Evolutionary conservation across 2,797 vertebrate genomes (phyloP).

Genomic region (Champsocephalus esox): DNA sequence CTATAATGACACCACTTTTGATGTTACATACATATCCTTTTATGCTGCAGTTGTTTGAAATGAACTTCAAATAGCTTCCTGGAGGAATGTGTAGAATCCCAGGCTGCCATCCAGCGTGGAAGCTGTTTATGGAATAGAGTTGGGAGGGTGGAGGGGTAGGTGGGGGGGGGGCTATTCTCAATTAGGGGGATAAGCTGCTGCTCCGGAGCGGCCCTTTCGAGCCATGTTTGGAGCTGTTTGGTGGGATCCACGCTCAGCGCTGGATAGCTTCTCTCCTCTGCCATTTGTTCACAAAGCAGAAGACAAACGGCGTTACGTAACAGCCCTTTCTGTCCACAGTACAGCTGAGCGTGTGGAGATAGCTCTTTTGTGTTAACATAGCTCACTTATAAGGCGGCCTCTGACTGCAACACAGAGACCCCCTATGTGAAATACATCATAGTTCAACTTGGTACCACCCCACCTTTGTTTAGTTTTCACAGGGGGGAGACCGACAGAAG

Average conservation of each 20-base stretch:
- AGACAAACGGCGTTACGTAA: constrained; percentile 82
- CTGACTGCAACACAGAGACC: constrained; percentile 59
- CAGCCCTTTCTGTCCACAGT: constrained; percentile 53
- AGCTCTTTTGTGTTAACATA: constrained; percentile 71
- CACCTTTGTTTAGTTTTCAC: constrained; percentile 37
- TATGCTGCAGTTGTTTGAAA: constrained; percentile 85
- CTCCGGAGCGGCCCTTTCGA: constrained; percentile 69
- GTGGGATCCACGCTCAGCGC: constrained; percentile 65
- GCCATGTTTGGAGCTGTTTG: constrained; percentile 87
- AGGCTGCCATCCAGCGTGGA: constrained; percentile 73
- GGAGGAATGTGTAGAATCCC: constrained; percentile 78
- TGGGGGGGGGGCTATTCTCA: constrained; percentile 64
- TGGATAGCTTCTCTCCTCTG: constrained; percentile 75
- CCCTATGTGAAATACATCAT: constrained; percentile 44
- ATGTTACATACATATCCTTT: constrained; percentile 86
- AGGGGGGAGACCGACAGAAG: constrained; percentile 22
- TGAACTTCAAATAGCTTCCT: constrained; percentile 74
- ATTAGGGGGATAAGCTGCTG: constrained; percentile 76
- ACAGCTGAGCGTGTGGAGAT: constrained; percentile 63
- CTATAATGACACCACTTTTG: constrained; percentile 49
- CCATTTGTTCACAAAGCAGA: constrained; percentile 85
- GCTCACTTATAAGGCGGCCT: constrained; percentile 59
- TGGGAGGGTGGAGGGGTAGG: constrained; percentile 51
- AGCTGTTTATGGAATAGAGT: constrained; percentile 84
- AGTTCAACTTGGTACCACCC: constrained; percentile 47